Conservation (phyloP, 2,113 vertebrate genomes). For the Marcusenius ussheri region DNA sequence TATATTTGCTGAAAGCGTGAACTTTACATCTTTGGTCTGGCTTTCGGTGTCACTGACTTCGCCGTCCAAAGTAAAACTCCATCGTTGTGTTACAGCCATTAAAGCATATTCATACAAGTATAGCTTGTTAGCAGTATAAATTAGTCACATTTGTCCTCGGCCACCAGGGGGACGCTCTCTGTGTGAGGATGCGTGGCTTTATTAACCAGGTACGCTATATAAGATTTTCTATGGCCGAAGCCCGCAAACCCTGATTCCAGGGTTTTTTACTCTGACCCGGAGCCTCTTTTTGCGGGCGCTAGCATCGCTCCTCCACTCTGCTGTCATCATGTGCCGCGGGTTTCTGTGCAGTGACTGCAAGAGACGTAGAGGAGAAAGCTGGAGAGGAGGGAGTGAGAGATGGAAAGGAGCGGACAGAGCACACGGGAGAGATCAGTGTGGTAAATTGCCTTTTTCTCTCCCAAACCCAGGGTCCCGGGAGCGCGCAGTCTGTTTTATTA, state of each 20-base stretch:
- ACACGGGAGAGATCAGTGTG: not conserved
- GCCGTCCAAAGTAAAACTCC: constrained; percentile 4
- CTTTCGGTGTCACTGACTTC: not conserved
- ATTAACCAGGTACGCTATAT: not conserved
- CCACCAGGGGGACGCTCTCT: not conserved
- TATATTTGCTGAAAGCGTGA: not conserved
- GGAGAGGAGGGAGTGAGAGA: not conserved
- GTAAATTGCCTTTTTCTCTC: constrained; percentile 25
- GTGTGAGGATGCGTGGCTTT: not conserved
- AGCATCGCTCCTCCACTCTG: too few species aligned
- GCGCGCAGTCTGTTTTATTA: constrained; percentile 22
- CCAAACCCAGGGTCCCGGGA: constrained; percentile 6
- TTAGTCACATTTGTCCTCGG: not conserved
- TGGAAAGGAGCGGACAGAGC: not conserved
- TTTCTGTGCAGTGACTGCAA: not conserved
- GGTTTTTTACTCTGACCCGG: not conserved
- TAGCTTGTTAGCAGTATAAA: not conserved
- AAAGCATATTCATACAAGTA: constrained; percentile 4
- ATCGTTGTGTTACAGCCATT: constrained; percentile 10
- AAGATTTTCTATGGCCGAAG: not conserved
- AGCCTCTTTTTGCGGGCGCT: not conserved
- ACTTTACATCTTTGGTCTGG: not conserved
- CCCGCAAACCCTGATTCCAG: not conserved
- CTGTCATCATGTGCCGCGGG: not conserved
- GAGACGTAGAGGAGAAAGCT: not conserved